Conservation (phyloP, 2,113 vertebrate genomes). For the Oncorhynchus kisutch region DNA sequence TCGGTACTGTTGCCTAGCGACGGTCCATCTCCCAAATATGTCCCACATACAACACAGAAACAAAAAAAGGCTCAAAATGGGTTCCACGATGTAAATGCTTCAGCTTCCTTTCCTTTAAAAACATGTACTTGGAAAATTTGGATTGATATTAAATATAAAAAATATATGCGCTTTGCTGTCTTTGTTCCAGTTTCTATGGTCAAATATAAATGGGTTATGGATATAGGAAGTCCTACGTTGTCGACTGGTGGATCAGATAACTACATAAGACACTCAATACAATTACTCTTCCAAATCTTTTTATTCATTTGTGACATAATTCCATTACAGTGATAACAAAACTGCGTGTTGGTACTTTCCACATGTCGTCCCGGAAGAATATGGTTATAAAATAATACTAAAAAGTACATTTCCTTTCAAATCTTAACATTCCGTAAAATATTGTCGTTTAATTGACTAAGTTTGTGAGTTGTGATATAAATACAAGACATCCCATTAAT, state of each 20-base stretch:
- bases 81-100: background rate
- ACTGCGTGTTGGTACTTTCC: slow-evolving; percentile 43
- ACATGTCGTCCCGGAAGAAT: slow-evolving; percentile 53
- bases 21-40: too few species aligned
- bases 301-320: slow-evolving; percentile 68
- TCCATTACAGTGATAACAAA: slow-evolving; percentile 58
- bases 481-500: slow-evolving; percentile 64
- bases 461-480: slow-evolving; percentile 64
- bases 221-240: too few species aligned
- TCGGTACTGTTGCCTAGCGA: too few species aligned
- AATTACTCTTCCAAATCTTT: slow-evolving; percentile 59
- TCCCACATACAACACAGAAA: too few species aligned
- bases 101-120: background rate
- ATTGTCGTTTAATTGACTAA: slow-evolving; percentile 65
- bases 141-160: too few species aligned
- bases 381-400: slow-evolving; percentile 66
- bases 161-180: too few species aligned
- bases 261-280: background rate
- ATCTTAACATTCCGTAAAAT: slow-evolving; percentile 66
- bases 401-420: slow-evolving; percentile 46
- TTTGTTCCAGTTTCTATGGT: background rate
- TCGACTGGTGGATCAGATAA: too few species aligned
- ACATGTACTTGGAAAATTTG: background rate
- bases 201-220: too few species aligned
- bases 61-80: too few species aligned